Evolutionary conservation across 2,113 vertebrate species (phyloP).

Genomic region (Pristiophorus japonicus): DNA sequence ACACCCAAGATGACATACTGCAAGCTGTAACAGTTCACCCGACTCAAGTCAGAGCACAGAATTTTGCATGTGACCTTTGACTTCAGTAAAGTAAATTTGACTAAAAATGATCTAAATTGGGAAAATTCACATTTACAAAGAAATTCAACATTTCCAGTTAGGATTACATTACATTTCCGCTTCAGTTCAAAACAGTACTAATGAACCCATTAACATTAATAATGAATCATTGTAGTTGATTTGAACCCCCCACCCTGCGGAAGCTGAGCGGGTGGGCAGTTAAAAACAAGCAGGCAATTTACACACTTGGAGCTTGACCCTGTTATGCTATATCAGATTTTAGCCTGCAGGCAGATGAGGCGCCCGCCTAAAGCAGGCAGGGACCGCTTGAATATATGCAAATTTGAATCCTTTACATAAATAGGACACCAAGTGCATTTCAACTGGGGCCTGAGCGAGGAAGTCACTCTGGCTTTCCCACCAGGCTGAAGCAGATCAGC

Average conservation of each 20-base stretch:
- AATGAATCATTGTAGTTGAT: no score
- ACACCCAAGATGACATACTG: not conserved
- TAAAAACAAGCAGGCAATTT: not conserved
- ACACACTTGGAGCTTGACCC: not conserved
- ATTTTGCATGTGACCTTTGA: not conserved
- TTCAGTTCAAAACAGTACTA: not conserved
- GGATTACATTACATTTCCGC: not conserved
- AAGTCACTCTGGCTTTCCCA: not conserved
- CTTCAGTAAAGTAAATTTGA: not conserved
- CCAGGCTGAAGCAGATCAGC: not conserved
- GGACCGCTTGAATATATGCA: not conserved
- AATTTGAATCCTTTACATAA: not conserved
- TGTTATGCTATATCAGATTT: not conserved
- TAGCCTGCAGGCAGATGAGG: not conserved
- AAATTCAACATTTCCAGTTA: not conserved
- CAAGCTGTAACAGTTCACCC: not conserved
- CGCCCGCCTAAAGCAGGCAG: not conserved
- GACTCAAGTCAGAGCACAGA: not conserved
- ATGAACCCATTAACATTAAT: not conserved
- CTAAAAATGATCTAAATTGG: not conserved
- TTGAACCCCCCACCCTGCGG: not conserved
- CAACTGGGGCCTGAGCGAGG: not conserved
- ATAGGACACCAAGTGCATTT: not conserved
- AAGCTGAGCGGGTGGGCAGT: not conserved
- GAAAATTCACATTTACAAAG: not conserved